Evolutionary conservation across 2,113 vertebrate species (phyloP).

Genomic region (Phalacrocorax pelagicus): DNA sequence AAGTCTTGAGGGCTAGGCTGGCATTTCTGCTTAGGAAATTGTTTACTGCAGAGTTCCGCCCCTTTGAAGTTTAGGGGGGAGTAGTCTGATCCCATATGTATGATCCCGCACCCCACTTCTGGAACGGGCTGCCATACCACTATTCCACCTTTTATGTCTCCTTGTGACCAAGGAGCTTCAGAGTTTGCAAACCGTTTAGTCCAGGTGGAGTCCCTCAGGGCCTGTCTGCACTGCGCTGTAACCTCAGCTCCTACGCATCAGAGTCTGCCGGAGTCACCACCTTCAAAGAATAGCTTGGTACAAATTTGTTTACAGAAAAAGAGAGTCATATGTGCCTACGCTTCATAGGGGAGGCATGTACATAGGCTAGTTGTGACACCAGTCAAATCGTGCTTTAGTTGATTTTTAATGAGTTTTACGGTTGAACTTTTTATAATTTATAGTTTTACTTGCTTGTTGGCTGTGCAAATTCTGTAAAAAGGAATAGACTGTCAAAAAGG

Average conservation of each 20-base stretch:
- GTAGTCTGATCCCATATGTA: no score
- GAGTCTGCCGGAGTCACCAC: not conserved
- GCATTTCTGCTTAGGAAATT: not conserved
- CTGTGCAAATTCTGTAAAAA: not conserved
- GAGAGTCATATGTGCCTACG: fast-evolving
- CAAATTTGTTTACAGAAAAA: not conserved
- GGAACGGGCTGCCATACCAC: not conserved
- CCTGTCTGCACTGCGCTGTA: fast-evolving
- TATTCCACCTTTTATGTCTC: not conserved
- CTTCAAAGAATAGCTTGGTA: not conserved
- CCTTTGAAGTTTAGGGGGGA: not conserved
- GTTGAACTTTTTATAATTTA: not conserved
- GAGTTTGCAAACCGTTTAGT: not conserved
- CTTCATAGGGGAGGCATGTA: not conserved
- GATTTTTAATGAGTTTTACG: no score
- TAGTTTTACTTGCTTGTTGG: not conserved
- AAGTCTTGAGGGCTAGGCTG: not conserved
- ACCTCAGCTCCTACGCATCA: fast-evolving
- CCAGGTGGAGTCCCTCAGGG: not conserved
- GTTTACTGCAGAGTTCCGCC: not conserved
- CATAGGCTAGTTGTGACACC: not conserved
- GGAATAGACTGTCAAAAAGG: not conserved
- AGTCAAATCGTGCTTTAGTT: not conserved
- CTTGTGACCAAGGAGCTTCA: not conserved
- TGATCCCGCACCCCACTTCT: not conserved